phyloP scores from a whole-genome alignment of 2,888 invertebrate species.

The Electrophaes corylata region DNA sequence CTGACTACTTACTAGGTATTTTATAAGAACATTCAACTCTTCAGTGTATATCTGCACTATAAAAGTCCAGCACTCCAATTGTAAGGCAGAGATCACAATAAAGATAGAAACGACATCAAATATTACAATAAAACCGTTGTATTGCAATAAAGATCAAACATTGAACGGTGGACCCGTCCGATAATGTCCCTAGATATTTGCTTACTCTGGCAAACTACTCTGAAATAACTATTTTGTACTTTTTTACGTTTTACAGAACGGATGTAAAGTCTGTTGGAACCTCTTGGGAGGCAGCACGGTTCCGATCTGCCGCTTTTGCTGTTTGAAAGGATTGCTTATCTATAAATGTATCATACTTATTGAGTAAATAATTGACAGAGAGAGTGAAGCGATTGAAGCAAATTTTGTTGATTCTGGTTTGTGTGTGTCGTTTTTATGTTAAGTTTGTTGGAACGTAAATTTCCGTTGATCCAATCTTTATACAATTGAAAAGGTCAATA shows the following conservation, averaged over 20 bases:
- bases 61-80: slow-evolving; percentile 6
- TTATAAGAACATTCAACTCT: slow-evolving; percentile 10
- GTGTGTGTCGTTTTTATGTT: too few species aligned
- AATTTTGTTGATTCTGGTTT: too few species aligned
- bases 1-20: not conserved
- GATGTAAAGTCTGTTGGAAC: slow-evolving; percentile 28
- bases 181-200: slow-evolving; percentile 37
- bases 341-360: not conserved
- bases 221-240: slow-evolving; percentile 25
- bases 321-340: slow-evolving; percentile 11
- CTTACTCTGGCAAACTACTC: slow-evolving; percentile 30
- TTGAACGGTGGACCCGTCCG: slow-evolving; percentile 26
- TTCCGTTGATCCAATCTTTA: too few species aligned
- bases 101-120: slow-evolving; percentile 26
- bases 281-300: slow-evolving; percentile 24
- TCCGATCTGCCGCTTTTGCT: slow-evolving; percentile 19
- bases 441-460: too few species aligned
- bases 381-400: too few species aligned
- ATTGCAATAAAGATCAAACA: slow-evolving; percentile 30
- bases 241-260: slow-evolving; percentile 23
- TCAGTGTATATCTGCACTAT: slow-evolving; percentile 4
- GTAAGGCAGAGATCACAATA: slow-evolving; percentile 19
- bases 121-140: slow-evolving; percentile 29
- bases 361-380: too few species aligned
- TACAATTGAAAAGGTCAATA: too few species aligned